Percentiles rank a stretch among this genome's conserved stretches.
Conservation (phyloP, 92 coral and sea anemone species). For the Siderastrea radians region DNA sequence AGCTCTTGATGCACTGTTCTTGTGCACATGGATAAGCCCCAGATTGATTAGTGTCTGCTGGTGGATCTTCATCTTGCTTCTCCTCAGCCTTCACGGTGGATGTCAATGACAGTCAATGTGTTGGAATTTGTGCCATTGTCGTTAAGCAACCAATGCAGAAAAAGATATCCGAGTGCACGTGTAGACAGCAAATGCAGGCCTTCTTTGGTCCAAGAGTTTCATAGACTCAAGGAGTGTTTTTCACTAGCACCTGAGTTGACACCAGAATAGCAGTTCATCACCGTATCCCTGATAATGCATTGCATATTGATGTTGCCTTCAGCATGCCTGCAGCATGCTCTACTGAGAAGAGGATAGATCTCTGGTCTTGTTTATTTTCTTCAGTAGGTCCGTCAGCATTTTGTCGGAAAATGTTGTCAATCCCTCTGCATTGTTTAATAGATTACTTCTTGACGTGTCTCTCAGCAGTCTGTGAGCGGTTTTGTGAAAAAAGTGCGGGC, state of each 20-base stretch:
- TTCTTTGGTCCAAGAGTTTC: neutral
- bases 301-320: constrained; percentile 2
- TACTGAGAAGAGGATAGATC: constrained; percentile 38
- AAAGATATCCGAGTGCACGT: constrained; percentile 31
- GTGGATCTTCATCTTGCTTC: too few relatives aligned
- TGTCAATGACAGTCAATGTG: constrained; percentile 10
- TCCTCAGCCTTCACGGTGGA: too few relatives aligned
- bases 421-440: constrained; percentile 10
- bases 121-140: constrained; percentile 22
- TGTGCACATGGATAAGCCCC: too few relatives aligned
- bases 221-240: neutral
- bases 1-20: too few relatives aligned
- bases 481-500: constrained; percentile 54
- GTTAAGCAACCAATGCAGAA: neutral
- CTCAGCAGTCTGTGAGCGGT: neutral
- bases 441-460: neutral
- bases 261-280: constrained; percentile 17
- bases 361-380: constrained; percentile 40
- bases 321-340: constrained; percentile 39
- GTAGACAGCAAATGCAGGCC: constrained; percentile 34
- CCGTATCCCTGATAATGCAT: neutral
- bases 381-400: constrained; percentile 33
- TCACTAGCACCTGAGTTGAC: too few relatives aligned
- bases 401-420: constrained; percentile 34
- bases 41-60: too few relatives aligned